These are phyloP conservation scores for Athalia rosae DNA, from an alignment of 2,888 invertebrate species.

Conservation along the genomic window DNA sequence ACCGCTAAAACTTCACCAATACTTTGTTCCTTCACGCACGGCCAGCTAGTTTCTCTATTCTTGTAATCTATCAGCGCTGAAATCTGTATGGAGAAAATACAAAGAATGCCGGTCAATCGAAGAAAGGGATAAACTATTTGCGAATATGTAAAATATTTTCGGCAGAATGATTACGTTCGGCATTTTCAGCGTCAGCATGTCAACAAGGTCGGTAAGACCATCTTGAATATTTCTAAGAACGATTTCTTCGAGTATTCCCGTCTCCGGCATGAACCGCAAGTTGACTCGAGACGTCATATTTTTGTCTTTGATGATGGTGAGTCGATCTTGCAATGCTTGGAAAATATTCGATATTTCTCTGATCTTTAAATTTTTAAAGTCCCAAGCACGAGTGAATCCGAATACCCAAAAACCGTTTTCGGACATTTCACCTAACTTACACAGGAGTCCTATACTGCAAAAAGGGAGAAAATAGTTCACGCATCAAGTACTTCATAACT, in stretches of 20 bases:
- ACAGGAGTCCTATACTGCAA: slow-evolving; percentile 67
- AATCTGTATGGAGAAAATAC: not conserved
- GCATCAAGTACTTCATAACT: not conserved
- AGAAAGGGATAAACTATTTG: not conserved
- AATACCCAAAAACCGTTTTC: slow-evolving; percentile 62
- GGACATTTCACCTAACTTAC: slow-evolving; percentile 62
- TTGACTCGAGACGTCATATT: slow-evolving; percentile 4
- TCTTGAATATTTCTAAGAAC: slow-evolving; percentile 61
- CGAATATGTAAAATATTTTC: not conserved
- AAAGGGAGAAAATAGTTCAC: not conserved
- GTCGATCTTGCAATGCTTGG: slow-evolving; percentile 8
- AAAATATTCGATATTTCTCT: slow-evolving; percentile 7
- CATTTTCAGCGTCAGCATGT: slow-evolving; percentile 58
- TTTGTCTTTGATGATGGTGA: slow-evolving; percentile 14
- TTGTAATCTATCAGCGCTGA: slow-evolving; percentile 72
- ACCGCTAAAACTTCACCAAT: slow-evolving; percentile 69
- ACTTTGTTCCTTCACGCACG: slow-evolving; percentile 73
- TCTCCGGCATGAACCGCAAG: slow-evolving; percentile 58
- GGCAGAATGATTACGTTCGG: slow-evolving; percentile 47
- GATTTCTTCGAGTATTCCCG: slow-evolving; percentile 59
- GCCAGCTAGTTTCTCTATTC: slow-evolving; percentile 74
- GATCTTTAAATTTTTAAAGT: not conserved
- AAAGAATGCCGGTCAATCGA: not conserved
- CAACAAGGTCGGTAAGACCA: slow-evolving; percentile 60
- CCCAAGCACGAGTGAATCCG: not conserved